Conservation (phyloP, 2,797 vertebrate species). For the Betta splendens region DNA sequence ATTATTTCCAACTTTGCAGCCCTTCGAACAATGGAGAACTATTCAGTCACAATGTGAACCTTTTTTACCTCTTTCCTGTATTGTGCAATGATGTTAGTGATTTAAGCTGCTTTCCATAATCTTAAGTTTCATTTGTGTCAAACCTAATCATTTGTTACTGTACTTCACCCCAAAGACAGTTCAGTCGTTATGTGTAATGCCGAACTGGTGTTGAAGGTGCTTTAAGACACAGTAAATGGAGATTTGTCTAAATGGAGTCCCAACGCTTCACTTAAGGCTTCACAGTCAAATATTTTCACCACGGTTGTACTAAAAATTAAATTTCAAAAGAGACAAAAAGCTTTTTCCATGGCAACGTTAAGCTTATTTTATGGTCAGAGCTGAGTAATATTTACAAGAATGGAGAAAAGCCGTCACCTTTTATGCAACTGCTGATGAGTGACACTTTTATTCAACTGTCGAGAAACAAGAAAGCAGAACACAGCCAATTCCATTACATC, state of each 20-base stretch:
- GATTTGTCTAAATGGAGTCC: neutral
- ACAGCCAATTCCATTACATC: constrained; percentile 73
- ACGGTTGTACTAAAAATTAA: constrained; percentile 16
- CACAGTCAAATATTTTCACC: constrained; percentile 21
- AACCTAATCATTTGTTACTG: constrained; percentile 19
- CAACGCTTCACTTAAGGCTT: constrained; percentile 4
- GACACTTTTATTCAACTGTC: constrained; percentile 38
- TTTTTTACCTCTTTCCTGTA: neutral
- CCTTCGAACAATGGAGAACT: neutral
- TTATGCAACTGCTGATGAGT: constrained; percentile 30
- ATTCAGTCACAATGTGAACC: neutral
- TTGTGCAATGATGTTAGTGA: neutral
- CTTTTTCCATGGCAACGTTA: constrained; percentile 13
- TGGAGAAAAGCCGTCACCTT: constrained; percentile 24
- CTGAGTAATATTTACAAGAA: constrained; percentile 12
- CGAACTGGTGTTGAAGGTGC: neutral
- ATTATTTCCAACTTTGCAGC: neutral
- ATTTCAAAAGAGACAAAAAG: constrained; percentile 39
- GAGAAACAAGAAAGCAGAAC: constrained; percentile 49
- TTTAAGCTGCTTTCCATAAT: neutral
- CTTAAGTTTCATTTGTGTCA: constrained; percentile 9
- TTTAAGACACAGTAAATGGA: constrained; percentile 1
- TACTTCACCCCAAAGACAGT: constrained; percentile 7
- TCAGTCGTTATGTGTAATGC: constrained; percentile 1
- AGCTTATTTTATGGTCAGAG: constrained; percentile 14